Base-by-base conservation (phyloP, 2,797 vertebrate species). In the Sphenodon punctatus region DNA sequence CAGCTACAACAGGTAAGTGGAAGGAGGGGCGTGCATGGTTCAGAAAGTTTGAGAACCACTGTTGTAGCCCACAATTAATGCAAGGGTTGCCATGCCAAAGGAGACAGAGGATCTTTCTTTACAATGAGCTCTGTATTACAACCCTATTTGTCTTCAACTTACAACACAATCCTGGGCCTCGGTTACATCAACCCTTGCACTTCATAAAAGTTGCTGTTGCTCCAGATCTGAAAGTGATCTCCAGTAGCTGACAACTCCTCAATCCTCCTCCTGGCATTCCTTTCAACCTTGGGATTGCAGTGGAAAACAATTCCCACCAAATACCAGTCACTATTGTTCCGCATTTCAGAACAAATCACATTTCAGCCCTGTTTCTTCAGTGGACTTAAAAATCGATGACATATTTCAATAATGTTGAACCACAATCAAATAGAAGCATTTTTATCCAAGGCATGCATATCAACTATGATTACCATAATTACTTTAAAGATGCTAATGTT, bases 311-410 rank as follows among this genome's bases (percentile, higher is more conserved):
- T 39, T 36, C 59, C 69, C 34, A 56, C 63, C 56, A 84, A 41
- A 38, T 67, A 48, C 42, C 68, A 67, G 61, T 43, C 53, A 71
- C 30, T 69, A 27, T 34, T 68, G 42, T 48, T 30, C 30, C 19
- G 43, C 9, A 72, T n/a, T n/a, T n/a, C n/a, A n/a, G n/a, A n/a
- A n/a, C n/a, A n/a, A n/a, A n/a, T n/a, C n/a, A 27, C 19, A 46
- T 48, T 69, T 86, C 53, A 76, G 41, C 55, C 85, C 48, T n/a
- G 32, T 61, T 69, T 84, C 68, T 67, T 75, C 48, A 60, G 53
- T n/a, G 23, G 76, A 51, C 72, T 78, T 65, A 69, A 25, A 30
- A 69, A 86, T 59, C 58, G 69, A 34, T 55, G 25, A 22, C 7
- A 6, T 80, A n/a, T 86, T 86, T 72, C 43, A 67, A 48, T 34